These are phyloP conservation scores for Macrostomum lignano DNA, from an alignment of 1,140 invertebrate species.

Conservation along the genomic window DNA sequence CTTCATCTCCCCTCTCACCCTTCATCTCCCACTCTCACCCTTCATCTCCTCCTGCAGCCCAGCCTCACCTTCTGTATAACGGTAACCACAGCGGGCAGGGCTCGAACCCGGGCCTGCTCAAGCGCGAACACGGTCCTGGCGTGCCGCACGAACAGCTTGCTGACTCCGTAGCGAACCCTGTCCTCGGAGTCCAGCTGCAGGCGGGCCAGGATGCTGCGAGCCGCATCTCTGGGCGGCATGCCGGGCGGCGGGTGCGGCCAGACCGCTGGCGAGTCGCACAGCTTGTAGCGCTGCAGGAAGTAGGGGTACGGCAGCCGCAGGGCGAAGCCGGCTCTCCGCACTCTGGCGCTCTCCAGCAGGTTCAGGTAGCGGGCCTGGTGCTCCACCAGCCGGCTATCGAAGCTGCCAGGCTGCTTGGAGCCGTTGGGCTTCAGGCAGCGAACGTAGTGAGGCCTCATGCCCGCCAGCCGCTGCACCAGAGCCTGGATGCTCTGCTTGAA, in stretches of 20 bases:
- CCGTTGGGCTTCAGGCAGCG: slow-evolving; percentile 50
- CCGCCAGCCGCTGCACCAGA: not conserved
- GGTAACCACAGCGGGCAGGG: not conserved
- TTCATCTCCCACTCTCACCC: too few species aligned
- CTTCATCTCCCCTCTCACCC: too few species aligned
- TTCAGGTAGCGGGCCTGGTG: slow-evolving; percentile 61
- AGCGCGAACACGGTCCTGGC: not conserved
- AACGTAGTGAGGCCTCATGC: slow-evolving; percentile 35
- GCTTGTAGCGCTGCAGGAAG: slow-evolving; percentile 45
- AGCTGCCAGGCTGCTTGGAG: slow-evolving; percentile 41
- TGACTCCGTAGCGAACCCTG: not conserved
- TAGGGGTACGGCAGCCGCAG: slow-evolving; percentile 63
- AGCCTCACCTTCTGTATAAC: slow-evolving; percentile 3
- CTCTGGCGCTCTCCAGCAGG: slow-evolving; percentile 67
- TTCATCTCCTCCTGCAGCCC: too few species aligned
- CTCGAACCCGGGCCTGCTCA: not conserved
- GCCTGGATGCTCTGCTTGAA: not conserved
- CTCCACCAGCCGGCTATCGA: slow-evolving; percentile 42
- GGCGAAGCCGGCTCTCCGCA: slow-evolving; percentile 64
- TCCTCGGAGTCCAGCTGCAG: not conserved
- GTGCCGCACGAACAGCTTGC: not conserved
- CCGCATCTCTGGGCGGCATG: too few species aligned
- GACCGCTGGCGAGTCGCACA: too few species aligned
- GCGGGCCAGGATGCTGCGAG: not conserved
- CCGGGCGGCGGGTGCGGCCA: too few species aligned